Conservation (phyloP, 1,140 invertebrate species). For the Brachionus sp. region DNA sequence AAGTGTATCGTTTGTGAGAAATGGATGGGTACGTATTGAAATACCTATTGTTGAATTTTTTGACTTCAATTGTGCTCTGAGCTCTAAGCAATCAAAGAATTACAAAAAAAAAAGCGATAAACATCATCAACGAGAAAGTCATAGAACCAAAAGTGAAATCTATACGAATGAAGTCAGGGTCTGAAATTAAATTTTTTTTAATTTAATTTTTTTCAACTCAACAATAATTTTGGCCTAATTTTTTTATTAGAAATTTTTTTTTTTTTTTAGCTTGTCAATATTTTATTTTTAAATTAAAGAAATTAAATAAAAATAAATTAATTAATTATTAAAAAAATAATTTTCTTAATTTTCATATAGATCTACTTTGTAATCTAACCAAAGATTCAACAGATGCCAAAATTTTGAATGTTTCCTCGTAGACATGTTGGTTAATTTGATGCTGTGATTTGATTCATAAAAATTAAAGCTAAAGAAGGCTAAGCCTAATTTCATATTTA, state of each 20-base stretch:
- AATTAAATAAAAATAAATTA: too few relatives aligned
- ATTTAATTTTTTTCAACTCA: not conserved
- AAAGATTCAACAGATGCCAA: too few relatives aligned
- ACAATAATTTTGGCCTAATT: not conserved
- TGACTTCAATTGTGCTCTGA: constrained; percentile 6
- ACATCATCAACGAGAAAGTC: not conserved
- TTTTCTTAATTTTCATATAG: too few relatives aligned
- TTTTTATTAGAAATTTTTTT: not conserved
- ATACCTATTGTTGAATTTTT: constrained; percentile 36
- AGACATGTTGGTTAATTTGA: too few relatives aligned
- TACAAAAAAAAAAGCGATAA: not conserved
- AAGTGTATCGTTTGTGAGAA: constrained; percentile 17
- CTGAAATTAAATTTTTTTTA: not conserved
- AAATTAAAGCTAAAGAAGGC: too few relatives aligned
- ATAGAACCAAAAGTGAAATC: not conserved
- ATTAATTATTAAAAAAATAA: too few relatives aligned
- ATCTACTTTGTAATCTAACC: too few relatives aligned
- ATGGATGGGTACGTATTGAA: constrained; percentile 28
- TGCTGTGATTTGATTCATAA: too few relatives aligned
- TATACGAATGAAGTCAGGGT: constrained; percentile 21
- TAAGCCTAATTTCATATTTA: too few relatives aligned
- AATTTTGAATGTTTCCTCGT: too few relatives aligned
- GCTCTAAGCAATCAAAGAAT: not conserved
- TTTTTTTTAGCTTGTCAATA: not conserved
- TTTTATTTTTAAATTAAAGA: not conserved